These are phyloP conservation scores for Psix sp. DNA, from an alignment of 1,140 invertebrate species.

Conservation along the genomic window DNA sequence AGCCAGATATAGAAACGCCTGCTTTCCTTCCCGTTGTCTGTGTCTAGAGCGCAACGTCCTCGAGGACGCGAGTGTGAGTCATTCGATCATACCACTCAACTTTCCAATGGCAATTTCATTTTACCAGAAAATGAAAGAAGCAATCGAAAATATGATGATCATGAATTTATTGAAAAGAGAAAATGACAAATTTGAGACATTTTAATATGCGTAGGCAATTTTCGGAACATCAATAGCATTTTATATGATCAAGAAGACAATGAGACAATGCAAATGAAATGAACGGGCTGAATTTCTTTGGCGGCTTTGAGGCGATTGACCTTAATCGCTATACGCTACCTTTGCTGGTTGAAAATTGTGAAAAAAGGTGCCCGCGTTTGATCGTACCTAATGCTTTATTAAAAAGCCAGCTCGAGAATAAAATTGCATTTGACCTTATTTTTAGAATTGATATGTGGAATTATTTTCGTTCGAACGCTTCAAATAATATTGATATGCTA, in stretches of 20 bases:
- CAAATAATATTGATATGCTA: background rate
- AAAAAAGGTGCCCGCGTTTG: slow-evolving; percentile 25
- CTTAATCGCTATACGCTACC: slow-evolving; percentile 30
- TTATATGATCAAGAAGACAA: slow-evolving; percentile 5
- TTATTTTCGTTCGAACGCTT: slow-evolving; percentile 4
- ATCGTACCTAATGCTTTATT: slow-evolving; percentile 29
- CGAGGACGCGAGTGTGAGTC: slow-evolving; percentile 13
- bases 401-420: slow-evolving; percentile 9
- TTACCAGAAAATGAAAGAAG: background rate
- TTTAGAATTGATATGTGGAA: slow-evolving; percentile 6
- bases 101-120: background rate
- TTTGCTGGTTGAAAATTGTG: slow-evolving; percentile 16
- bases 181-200: too few species aligned
- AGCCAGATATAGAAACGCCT: slow-evolving; percentile 18
- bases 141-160: slow-evolving; percentile 1
- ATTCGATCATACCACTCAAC: slow-evolving; percentile 3
- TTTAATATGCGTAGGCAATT: background rate
- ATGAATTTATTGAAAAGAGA: too few species aligned
- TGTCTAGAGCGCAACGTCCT: slow-evolving; percentile 14
- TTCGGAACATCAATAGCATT: slow-evolving; percentile 1
- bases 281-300: slow-evolving; percentile 30
- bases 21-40: slow-evolving; percentile 18
- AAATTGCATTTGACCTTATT: slow-evolving; percentile 11
- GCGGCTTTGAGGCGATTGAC: slow-evolving; percentile 34
- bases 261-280: slow-evolving; percentile 22